Base-by-base conservation (phyloP, 2,113 vertebrate genomes). In the Mesocricetus auratus region DNA sequence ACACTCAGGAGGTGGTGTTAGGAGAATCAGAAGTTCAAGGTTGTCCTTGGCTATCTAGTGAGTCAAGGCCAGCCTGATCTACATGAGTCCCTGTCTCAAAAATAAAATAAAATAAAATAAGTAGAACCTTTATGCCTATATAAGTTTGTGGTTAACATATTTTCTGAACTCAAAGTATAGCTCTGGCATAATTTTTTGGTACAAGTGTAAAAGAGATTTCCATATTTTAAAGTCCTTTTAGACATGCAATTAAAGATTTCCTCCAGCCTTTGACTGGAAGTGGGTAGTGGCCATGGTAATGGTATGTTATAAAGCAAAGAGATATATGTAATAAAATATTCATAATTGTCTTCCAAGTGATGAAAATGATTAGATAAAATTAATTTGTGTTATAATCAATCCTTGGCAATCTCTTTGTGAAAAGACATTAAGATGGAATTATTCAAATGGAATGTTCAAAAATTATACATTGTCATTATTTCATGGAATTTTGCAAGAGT, bases 191-290 rank as follows among this genome's bases (percentile, higher is more conserved):
- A 12, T 7, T 78, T 88, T 78, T 85, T 64, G 5, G 47, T 86
- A 29, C 45, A 93, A 93, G 5, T 82, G 9, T 13, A 83, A 83
- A 90, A 19, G 39, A 90, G 58, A 94, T 95, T 91, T 85, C 22
- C 39, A 47, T 62, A 73, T 94, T 90, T 85, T 60, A 90, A 86
- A 94, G 87, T 95, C 90, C 66, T 42, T 42, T 94, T 94, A 62
- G 82, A 39, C n/a, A 9, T 93, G 47, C 2, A 86, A 39, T 50
- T 58, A 50, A 86, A 90, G 42, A 90, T 22, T 2, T 62, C 36
- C 42, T 12, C 17, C 7, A 96, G 47, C 53, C 79, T 93, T 92
- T 33, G 78, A 45, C 24, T 83, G 75, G 39, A 83, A 92, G 33
- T 26, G 60, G 42, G 92, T 66, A 88, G 33, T 90, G 6, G 92